Evolutionary conservation across 1,140 invertebrate species (phyloP), one percentile per base, ranked within the genome.

Genomic region (Atta cephalotes): DNA sequence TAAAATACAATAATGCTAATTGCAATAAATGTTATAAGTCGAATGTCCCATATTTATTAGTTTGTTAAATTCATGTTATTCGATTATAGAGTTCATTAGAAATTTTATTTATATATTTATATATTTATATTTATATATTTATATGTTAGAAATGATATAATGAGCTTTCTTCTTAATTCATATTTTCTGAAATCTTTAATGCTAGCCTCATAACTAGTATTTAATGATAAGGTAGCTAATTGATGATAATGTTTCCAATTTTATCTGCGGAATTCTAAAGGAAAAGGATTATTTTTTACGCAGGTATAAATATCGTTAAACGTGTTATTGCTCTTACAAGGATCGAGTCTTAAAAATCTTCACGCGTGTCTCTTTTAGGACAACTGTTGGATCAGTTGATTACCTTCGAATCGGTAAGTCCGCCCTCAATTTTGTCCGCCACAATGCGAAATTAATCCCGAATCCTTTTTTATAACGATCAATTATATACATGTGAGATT

Each of bases 211-310:
- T 21, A 45, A 78, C 0, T 6, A 65, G 5, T 2, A 14, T 45
- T 16, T 49, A 63, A 28, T 68, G 9, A 66, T 68, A 68, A 68
- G 28, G 62, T 31, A 70, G 49, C 62, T 58, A 10, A 51, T 16
- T 80, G 39, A 45, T 70, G 49, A 18, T 68, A 35, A 3, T 70
- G 51, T 81, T 60, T 25, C 35, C 60, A 81, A 81, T 71, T 81
- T 81, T 81, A 81, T 3, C 66, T 71, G 25, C 66, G 79, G 35
- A 81, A 71, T 21, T 25, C 21, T n/a, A 66, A 49, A 81, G 51
- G 39, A n/a, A 28, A 35, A 81, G 31, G 49, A 21, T 81, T 71
- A 71, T 28, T 81, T 70, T 70, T 21, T 31, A 31, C 14, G 62
- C 66, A 16, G 31, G 1, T 71, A 58, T 68, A 71, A 58, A 71